Conservation (phyloP, 2,888 invertebrate genomes). For the Papilio protenor region DNA sequence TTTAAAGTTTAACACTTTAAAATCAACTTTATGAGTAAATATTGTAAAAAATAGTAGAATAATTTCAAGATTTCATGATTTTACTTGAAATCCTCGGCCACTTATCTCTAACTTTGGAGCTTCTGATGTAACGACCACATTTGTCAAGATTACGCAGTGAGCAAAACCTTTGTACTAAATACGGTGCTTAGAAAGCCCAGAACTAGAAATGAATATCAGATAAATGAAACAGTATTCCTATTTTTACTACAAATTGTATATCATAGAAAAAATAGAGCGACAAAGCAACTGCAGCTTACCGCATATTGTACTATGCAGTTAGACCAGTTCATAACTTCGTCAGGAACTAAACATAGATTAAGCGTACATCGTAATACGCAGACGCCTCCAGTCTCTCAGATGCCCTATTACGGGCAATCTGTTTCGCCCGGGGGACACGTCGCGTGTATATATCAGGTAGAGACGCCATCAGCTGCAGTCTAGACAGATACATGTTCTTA, state of each 20-base stretch:
- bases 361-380: constrained; percentile 21
- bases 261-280: too few relatives aligned
- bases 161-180: neutral
- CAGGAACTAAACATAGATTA: neutral
- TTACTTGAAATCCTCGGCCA: neutral
- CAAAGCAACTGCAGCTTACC: neutral
- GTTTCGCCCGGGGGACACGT: constrained; percentile 44
- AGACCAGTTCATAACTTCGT: neutral
- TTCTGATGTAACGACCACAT: constrained; percentile 3
- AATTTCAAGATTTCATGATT: neutral
- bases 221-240: neutral
- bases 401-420: constrained; percentile 41
- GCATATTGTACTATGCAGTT: neutral
- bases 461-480: constrained; percentile 29
- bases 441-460: constrained; percentile 44
- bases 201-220: neutral
- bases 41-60: neutral
- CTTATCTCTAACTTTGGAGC: constrained; percentile 16
- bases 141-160: constrained; percentile 4
- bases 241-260: too few relatives aligned
- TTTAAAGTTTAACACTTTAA: neutral
- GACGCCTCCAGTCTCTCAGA: constrained; percentile 44
- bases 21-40: neutral
- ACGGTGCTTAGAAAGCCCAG: neutral
- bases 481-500: constrained; percentile 40